Evolutionary conservation across 2,888 invertebrate genomes (phyloP), one percentile per base, ranked within the genome.

Genomic region (Cyaniris semiargus): DNA sequence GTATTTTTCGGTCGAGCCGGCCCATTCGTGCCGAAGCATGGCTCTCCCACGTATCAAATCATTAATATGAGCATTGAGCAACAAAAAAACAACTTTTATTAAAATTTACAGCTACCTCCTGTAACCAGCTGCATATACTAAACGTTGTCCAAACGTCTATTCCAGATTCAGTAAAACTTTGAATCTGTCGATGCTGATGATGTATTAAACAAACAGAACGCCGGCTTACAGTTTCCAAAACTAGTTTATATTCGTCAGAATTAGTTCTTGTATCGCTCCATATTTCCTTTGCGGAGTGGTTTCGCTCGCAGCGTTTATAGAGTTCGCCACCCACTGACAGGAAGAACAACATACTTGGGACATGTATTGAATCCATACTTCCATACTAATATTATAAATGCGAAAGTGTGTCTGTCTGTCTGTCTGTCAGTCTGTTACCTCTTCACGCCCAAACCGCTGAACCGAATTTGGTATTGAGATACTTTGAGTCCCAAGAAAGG

Each of bases 221-320:
- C 15, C 44, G 27, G 72, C 3, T 48, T 74, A 27, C 53, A 21
- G 53, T 48, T 23, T 13, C 8, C 74, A 53, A 48, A 74, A 23
- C 72, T 72, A 72, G 74, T 74, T 74, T 74, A 74, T 74, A 74
- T 74, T 53, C 74, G 53, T 74, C 48, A 53, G 53, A 74, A 74
- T 74, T 74, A 74, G 48, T 53, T 74, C 74, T 74, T 48, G 74
- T 53, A 74, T 74, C 74, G 74, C 27, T 53, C 53, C 48, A 74
- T 74, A 74, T 74, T 74, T 74, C 74, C 74, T 74, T 74, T 74
- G 44, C 74, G 4, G 53, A 74, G 15, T 74, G 53, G 74, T 74
- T 74, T 21, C 23, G 27, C 27, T 23, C 53, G 53, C 44, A 53
- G 74, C 53, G 74, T 74, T 74, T 74, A 53, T 74, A 74, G 27